Evolutionary conservation across 1,140 invertebrate species (phyloP), one percentile per base, ranked within the genome.

Genomic region (Eufriesea mexicana): DNA sequence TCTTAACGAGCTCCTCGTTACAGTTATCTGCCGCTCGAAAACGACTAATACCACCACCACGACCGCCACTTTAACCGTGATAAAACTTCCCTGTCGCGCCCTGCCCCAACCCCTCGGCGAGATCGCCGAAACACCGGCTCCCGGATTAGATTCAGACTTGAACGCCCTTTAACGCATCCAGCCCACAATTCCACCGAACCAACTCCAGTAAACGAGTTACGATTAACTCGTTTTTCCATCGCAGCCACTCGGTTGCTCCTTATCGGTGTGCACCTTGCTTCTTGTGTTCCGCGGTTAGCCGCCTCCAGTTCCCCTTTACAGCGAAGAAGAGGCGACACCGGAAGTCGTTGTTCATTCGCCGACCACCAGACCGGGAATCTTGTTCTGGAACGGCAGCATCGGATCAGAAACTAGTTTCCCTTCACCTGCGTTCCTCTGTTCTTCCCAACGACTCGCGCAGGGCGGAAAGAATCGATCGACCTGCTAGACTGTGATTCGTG

Each of bases 141-240:
- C 87, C 85, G 84, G 87, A 90, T 91, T 90, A 90, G 89, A 90
- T 91, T 90, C 83, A 76, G 85, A 87, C 77, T 84, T 79, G 89
- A 85, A 84, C 89, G 89, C 82, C 89, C 87, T 89, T 91, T 91
- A 91, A 91, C 90, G 90, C 88, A 89, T 88, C 90, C 87, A 80
- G 83, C 76, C 18, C 54, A 89, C 84, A 91, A 90, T 88, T 86
- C 86, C 81, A 76, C 74, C 23, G 85, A 77, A 87, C 8, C 61
- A 91, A 91, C 88, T 90, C 81, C 77, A 79, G 35, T 88, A 89
- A 91, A 91, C 88, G 90, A 91, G 90, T 91, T 91, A 89, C 86
- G 83, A 83, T 78, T 78, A 88, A 91, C 87, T 91, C 89, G 84
- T 79, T 86, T 61, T 51, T 55, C 83, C 81, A 51, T 47, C 78